Conservation (phyloP, 2,113 vertebrate genomes). For the Percina caprodes region DNA sequence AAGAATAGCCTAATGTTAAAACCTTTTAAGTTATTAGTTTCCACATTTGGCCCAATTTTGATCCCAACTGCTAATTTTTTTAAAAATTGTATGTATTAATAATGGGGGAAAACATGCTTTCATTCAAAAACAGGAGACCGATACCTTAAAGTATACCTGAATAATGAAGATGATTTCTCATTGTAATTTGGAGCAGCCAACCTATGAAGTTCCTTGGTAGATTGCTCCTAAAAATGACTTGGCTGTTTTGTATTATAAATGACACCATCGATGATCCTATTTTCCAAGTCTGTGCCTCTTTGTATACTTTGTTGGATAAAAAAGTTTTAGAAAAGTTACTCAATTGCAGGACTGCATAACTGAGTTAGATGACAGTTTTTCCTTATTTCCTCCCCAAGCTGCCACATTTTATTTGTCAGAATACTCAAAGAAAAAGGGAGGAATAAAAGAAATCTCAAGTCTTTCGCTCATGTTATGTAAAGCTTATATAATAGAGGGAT, state of each 20-base stretch:
- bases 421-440: constrained; percentile 7
- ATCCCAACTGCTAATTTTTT: neutral
- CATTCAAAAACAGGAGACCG: neutral
- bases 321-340: constrained; percentile 44
- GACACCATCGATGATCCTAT: neutral
- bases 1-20: constrained; percentile 26
- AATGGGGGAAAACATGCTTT: neutral
- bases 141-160: neutral
- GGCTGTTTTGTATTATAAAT: constrained; percentile 9
- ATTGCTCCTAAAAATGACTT: neutral
- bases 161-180: neutral
- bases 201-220: neutral
- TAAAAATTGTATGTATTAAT: neutral
- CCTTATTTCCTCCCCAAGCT: constrained; percentile 52
- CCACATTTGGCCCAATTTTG: constrained; percentile 2
- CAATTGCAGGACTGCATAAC: constrained; percentile 18
- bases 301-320: constrained; percentile 9
- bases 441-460: constrained; percentile 27
- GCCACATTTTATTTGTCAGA: constrained; percentile 70
- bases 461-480: constrained; percentile 65
- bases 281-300: constrained; percentile 6
- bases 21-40: constrained; percentile 25
- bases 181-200: neutral
- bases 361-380: constrained; percentile 54
- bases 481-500: constrained; percentile 67